Percentiles rank a stretch among this genome's conserved stretches.
phyloP scores from a whole-genome alignment of 2,113 vertebrate species.

The Amazona guildingii region DNA sequence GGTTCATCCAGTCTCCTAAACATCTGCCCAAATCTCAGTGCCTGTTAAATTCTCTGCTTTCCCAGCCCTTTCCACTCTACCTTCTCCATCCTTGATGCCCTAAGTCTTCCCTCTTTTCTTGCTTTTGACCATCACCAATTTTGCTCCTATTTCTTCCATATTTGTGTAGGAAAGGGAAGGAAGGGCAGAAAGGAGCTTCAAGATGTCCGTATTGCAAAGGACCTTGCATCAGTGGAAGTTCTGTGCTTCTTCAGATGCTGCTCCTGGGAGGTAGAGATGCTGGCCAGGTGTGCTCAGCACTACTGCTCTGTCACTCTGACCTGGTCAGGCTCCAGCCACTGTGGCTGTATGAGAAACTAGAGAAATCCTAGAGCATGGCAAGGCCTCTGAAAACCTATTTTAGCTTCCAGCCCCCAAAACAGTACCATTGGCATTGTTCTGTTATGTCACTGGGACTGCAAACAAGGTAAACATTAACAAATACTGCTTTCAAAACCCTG shows the following conservation, averaged over 20 bases:
- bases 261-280: neutral
- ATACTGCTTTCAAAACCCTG: neutral
- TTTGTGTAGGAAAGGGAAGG: neutral
- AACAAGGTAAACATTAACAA: neutral
- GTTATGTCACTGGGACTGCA: neutral
- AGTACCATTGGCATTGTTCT: neutral
- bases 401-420: neutral
- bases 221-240: neutral
- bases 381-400: neutral
- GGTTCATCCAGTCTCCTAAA: neutral
- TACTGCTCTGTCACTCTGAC: rapidly evolving
- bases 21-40: neutral
- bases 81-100: neutral
- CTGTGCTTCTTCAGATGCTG: neutral
- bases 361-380: neutral
- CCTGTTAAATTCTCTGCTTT: neutral
- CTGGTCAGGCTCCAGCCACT: neutral
- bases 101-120: neutral
- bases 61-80: neutral
- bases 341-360: neutral
- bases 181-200: neutral
- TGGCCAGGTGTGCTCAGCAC: rapidly evolving
- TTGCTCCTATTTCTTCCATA: neutral
- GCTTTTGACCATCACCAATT: neutral
- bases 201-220: neutral